Evolutionary conservation across 2,888 invertebrate genomes (phyloP), one percentile per base, ranked within the genome.

Genomic region (Hipparchia semele): DNA sequence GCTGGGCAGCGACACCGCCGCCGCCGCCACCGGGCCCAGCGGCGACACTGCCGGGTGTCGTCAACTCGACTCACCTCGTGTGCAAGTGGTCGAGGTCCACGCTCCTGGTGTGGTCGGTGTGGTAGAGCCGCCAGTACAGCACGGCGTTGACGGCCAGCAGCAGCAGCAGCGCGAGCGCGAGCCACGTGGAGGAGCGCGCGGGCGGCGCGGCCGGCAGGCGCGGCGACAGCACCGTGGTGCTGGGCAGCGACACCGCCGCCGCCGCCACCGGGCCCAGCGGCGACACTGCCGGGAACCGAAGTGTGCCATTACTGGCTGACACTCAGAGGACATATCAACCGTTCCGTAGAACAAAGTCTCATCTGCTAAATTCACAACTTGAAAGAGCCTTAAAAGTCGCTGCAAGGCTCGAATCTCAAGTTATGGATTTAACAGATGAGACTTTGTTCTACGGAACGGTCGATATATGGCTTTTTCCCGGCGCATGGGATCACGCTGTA

Each of bases 111-210:
- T 95, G 94, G 86, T 97, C 96, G 77, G 96, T 88, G 79, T 95
- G 94, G 96, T 97, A 97, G 79, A 98, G 94, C 91, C 97, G 96
- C 92, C 97, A 97, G 94, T 98, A 98, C 74, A 98, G 95, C 87
- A 97, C 94, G 78, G 96, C 97, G 85, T 96, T 95, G 78, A 96
- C 81, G 60, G 95, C 88, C 74, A 94, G 84, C 81, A 94, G 84
- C 77, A 87, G 70, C 82, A 97, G 90, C 81, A 97, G 91, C 78
- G 96, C 94, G 79, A 95, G 94, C 78, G 95, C 90, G 82, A 96
- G 92, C 88, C 89, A 89, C 12, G 78, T 59, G 67, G 70, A 33
- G 54, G 73, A 9, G 64, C 70, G 10, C 68, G 62, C 62, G 23
- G 33, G 65, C 49, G 9, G 71, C 68, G 53, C 69, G 61, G 73